phyloP scores from a whole-genome alignment of 2,888 invertebrate species.

The Diogma glabrata region DNA sequence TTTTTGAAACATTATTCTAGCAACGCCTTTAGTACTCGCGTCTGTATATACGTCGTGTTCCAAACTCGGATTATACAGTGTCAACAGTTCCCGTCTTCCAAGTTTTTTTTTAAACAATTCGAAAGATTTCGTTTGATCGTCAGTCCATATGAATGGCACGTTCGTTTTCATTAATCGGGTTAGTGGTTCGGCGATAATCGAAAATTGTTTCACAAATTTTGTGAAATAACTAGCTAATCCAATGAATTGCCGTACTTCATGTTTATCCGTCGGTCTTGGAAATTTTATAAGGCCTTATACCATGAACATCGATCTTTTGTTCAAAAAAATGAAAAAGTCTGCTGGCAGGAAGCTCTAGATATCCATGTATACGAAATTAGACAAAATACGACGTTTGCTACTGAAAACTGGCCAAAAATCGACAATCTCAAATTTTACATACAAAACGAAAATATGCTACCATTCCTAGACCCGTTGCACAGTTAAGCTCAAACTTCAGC shows the following conservation, averaged over 20 bases:
- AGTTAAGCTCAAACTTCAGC: too few species aligned
- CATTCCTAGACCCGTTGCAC: too few species aligned
- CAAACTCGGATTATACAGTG: constrained; percentile 17
- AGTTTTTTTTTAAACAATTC: neutral
- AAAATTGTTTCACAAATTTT: constrained; percentile 11
- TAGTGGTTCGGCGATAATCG: constrained; percentile 4
- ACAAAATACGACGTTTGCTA: too few species aligned
- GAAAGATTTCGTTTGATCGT: neutral
- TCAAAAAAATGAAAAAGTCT: too few species aligned
- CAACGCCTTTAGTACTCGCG: constrained; percentile 20
- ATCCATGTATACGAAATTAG: too few species aligned
- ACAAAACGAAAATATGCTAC: too few species aligned
- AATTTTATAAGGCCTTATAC: constrained; percentile 20
- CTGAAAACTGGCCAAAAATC: too few species aligned
- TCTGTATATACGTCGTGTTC: constrained; percentile 22
- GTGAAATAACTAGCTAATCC: constrained; percentile 19
- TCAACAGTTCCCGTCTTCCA: constrained; percentile 19
- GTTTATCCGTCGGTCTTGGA: constrained; percentile 19
- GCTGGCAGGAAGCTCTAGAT: too few species aligned
- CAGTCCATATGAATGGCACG: neutral
- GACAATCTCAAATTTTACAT: too few species aligned
- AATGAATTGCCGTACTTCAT: constrained; percentile 18
- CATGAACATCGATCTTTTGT: neutral
- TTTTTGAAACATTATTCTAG: constrained; percentile 20
- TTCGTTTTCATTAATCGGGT: constrained; percentile 5